Conservation (phyloP, 2,888 invertebrate species). For the Altica lythri region DNA sequence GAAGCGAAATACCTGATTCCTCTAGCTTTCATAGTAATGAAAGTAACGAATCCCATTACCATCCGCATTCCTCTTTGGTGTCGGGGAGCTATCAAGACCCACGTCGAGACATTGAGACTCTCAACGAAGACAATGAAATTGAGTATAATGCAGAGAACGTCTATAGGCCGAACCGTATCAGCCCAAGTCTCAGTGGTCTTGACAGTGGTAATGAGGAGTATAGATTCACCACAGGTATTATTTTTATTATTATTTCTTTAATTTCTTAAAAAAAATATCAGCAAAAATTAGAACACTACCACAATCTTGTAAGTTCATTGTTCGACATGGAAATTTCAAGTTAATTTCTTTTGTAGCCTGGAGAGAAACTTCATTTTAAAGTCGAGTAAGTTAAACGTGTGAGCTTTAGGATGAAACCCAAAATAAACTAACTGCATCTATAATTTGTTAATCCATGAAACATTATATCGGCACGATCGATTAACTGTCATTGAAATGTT, state of each 20-base stretch:
- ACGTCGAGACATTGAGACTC: slow-evolving; percentile 67
- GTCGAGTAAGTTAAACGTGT: slow-evolving; percentile 29
- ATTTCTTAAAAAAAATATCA: not conserved
- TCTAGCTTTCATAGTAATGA: slow-evolving; percentile 83
- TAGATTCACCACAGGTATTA: slow-evolving; percentile 63
- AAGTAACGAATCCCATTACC: slow-evolving; percentile 73
- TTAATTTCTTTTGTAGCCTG: slow-evolving; percentile 42
- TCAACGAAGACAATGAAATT: slow-evolving; percentile 71
- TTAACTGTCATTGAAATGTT: too few species aligned
- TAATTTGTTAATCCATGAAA: not conserved
- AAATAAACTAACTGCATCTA: slow-evolving; percentile 6
- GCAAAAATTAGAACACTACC: too few species aligned
- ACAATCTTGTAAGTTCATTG: not conserved
- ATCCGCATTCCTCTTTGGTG: slow-evolving; percentile 46
- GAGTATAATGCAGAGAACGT: slow-evolving; percentile 73
- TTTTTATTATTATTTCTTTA: slow-evolving; percentile 20
- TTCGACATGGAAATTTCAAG: not conserved
- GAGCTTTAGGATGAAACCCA: slow-evolving; percentile 19
- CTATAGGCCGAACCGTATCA: slow-evolving; percentile 64
- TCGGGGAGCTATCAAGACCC: slow-evolving; percentile 58
- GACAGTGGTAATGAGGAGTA: slow-evolving; percentile 69
- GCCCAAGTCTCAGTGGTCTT: slow-evolving; percentile 64
- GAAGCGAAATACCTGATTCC: slow-evolving; percentile 89
- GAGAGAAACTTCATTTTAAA: slow-evolving; percentile 50
- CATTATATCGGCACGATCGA: too few species aligned